These are phyloP conservation scores for Distichodus sexfasciatus DNA, from an alignment of 2,797 vertebrate genomes.

Conservation along the genomic window DNA sequence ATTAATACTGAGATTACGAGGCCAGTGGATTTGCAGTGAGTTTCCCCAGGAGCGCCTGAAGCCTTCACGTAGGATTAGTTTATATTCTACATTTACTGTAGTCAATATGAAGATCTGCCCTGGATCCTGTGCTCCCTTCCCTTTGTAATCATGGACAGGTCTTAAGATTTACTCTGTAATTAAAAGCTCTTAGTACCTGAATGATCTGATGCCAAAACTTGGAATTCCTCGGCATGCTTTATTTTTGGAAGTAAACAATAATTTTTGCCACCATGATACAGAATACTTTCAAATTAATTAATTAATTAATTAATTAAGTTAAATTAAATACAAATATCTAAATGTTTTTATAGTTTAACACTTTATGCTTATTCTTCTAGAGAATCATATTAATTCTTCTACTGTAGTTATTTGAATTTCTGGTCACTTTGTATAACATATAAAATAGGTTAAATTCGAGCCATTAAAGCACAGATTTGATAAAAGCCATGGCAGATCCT, in stretches of 20 bases:
- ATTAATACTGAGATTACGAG: constrained; percentile 48
- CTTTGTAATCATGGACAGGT: constrained; percentile 34
- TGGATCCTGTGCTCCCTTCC: constrained; percentile 23
- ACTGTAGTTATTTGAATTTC: no score
- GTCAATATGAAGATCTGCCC: constrained; percentile 42
- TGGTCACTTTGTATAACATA: not conserved
- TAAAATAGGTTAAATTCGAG: not conserved
- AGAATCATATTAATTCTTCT: no score
- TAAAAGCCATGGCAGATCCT: not conserved
- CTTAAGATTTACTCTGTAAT: constrained; percentile 30
- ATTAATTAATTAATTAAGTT: no score
- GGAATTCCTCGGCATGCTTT: constrained; percentile 23
- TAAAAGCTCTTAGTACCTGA: constrained; percentile 45
- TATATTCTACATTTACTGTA: constrained; percentile 48
- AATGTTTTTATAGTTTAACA: no score
- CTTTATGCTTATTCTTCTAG: no score
- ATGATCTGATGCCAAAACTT: constrained; percentile 19
- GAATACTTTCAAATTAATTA: no score
- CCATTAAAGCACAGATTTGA: not conserved
- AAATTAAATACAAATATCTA: no score
- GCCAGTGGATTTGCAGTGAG: constrained; percentile 35
- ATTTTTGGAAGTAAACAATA: no score
- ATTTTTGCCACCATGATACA: constrained; percentile 7
- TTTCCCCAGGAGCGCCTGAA: constrained; percentile 34
- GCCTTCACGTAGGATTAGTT: constrained; percentile 41